Evolutionary conservation across 2,888 invertebrate species (phyloP), one percentile per base, ranked within the genome.

Genomic region (Tipula confusa): DNA sequence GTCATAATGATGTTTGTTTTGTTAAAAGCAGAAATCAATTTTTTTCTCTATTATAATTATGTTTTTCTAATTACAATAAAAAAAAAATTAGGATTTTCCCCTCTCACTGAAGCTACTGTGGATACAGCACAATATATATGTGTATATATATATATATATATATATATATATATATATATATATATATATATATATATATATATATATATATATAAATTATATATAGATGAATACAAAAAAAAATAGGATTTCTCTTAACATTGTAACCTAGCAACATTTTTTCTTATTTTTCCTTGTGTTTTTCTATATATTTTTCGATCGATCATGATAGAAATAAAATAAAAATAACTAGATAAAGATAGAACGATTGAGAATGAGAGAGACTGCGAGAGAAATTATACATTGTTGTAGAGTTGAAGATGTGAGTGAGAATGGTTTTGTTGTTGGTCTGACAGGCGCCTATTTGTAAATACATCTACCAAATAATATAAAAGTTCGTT

Each of bases 261-360:
- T n/a, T 29, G 80, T 80, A 80, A 29, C 80, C 80, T 80, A 80
- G 80, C 80, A 80, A 80, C 31, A 80, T 15, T 29, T 80, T 64
- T 64, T 24, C 64, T 64, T 18, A 64, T 24, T 64, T n/a, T 64
- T 64, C 11, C 64, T 64, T 64, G 9, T 64, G 64, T 64, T 64
- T 64, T 80, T 80, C n/a, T 80, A 80, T 29, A 80, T 7, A 80
- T 31, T 80, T 80, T 80, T 24, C 80, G 80, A 80, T 80, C 29
- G 80, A 80, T 80, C 80, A 29, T 80, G 80, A 80, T 29, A 64
- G 64, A 11, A 64, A 64, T 9, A 64, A 64, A 64, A 64, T 64
- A 64, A 64, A 43, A 5, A 24, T 64, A 64, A 64, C 24, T 1
- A 9, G 64, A 1, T 43, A 64, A 5, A 9, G 64, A 18, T 9